Evolutionary conservation across 2,888 invertebrate genomes (phyloP).

Genomic region (Epistrophe grossulariae): DNA sequence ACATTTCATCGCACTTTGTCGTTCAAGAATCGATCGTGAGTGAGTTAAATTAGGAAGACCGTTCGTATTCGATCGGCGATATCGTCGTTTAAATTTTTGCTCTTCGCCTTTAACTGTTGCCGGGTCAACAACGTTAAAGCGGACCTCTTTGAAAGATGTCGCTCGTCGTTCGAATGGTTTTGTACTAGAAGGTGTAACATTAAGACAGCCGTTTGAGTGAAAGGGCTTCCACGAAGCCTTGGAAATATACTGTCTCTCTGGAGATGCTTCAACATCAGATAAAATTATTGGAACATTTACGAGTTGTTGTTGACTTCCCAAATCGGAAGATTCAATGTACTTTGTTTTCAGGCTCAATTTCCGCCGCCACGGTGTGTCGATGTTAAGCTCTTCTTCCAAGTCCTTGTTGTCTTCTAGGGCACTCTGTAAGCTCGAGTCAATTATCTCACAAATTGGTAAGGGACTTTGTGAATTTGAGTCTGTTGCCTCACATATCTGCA

Average conservation of each 20-base stretch:
- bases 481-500: constrained; percentile 64
- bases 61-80: constrained; percentile 81
- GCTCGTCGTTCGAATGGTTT: constrained; percentile 78
- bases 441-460: constrained; percentile 3
- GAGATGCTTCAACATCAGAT: neutral
- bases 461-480: constrained; percentile 50
- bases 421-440: neutral
- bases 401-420: neutral
- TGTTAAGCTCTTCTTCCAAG: constrained; percentile 49
- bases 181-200: constrained; percentile 77
- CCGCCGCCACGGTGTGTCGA: constrained; percentile 48
- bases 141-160: constrained; percentile 80
- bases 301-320: neutral
- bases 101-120: constrained; percentile 23
- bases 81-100: constrained; percentile 80
- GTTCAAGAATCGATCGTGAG: constrained; percentile 81
- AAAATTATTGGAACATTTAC: neutral
- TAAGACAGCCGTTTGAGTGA: constrained; percentile 78
- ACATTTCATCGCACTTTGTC: constrained; percentile 81
- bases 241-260: constrained; percentile 47
- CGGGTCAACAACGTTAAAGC: constrained; percentile 79
- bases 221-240: constrained; percentile 55
- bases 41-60: constrained; percentile 77
- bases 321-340: constrained; percentile 38
- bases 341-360: constrained; percentile 53